A percentile compares a stretch with the other conserved stretches of the same genome.
Conservation (phyloP, 2,113 vertebrate genomes). For the Halcyon senegalensis region DNA sequence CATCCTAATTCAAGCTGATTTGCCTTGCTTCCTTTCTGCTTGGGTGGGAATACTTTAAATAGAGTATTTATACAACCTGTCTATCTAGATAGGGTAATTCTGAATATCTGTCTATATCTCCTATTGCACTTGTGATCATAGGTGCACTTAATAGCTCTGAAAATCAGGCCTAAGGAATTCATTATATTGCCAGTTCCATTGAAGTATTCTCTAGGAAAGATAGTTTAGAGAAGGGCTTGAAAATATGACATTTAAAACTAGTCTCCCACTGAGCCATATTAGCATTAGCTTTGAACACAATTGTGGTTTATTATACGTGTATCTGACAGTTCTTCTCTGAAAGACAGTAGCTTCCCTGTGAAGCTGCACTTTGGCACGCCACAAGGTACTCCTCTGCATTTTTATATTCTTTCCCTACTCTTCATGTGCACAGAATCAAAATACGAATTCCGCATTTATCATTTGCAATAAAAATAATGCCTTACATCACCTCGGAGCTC, state of each 20-base stretch:
- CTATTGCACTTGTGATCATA: slow-evolving; percentile 34
- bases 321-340: slow-evolving; percentile 32
- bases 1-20: slow-evolving; percentile 9
- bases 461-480: neutral
- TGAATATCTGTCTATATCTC: slow-evolving; percentile 30
- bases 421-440: neutral
- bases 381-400: neutral
- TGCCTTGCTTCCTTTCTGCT: neutral
- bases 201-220: slow-evolving; percentile 42
- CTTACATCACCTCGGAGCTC: neutral
- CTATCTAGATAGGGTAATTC: neutral
- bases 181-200: slow-evolving; percentile 39
- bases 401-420: neutral
- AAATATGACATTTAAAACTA: slow-evolving; percentile 61
- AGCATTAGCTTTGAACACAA: slow-evolving; percentile 58
- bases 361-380: slow-evolving; percentile 25
- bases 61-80: slow-evolving; percentile 39
- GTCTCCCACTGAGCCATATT: slow-evolving; percentile 62
- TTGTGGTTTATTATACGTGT: slow-evolving; percentile 37
- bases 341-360: slow-evolving; percentile 10
- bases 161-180: slow-evolving; percentile 49
- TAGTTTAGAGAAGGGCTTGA: slow-evolving; percentile 39
- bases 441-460: neutral
- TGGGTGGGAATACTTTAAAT: slow-evolving; percentile 28
- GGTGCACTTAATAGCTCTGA: slow-evolving; percentile 50